A percentile compares a stretch with the other conserved stretches of the same genome.
phyloP scores from a whole-genome alignment of 2,888 invertebrate species.

The Schizaphis graminum region DNA sequence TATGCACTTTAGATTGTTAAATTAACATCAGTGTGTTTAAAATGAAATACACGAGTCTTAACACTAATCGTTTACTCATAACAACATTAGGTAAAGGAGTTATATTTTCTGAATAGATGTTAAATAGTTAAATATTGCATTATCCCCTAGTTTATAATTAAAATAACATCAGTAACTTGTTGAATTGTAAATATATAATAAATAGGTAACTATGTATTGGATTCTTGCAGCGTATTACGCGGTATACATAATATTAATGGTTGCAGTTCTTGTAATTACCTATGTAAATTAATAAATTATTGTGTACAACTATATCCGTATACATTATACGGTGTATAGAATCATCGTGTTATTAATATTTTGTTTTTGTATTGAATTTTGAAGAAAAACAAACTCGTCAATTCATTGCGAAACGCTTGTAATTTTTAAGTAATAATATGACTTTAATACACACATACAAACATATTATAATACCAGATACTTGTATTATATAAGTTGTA shows the following conservation, averaged over 20 bases:
- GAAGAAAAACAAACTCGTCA: background rate
- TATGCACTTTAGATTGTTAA: background rate
- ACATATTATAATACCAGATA: background rate
- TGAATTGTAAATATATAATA: background rate
- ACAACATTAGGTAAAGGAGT: background rate
- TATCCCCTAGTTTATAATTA: background rate
- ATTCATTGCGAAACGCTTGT: background rate
- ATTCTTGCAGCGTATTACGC: background rate
- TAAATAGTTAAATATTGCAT: background rate
- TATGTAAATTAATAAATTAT: background rate
- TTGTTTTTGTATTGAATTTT: background rate
- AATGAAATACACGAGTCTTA: background rate
- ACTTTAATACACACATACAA: background rate
- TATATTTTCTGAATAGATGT: background rate
- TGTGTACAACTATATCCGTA: background rate
- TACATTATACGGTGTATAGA: background rate
- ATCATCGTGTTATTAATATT: background rate
- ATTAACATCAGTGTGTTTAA: background rate
- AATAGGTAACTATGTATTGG: background rate
- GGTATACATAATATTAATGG: background rate
- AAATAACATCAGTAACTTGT: slow-evolving; percentile 2
- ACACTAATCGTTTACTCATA: background rate
- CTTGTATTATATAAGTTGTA: background rate
- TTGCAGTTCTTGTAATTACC: background rate
- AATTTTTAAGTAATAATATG: background rate